Base-by-base conservation (phyloP, 2,113 vertebrate species). In the Pipra filicauda region DNA sequence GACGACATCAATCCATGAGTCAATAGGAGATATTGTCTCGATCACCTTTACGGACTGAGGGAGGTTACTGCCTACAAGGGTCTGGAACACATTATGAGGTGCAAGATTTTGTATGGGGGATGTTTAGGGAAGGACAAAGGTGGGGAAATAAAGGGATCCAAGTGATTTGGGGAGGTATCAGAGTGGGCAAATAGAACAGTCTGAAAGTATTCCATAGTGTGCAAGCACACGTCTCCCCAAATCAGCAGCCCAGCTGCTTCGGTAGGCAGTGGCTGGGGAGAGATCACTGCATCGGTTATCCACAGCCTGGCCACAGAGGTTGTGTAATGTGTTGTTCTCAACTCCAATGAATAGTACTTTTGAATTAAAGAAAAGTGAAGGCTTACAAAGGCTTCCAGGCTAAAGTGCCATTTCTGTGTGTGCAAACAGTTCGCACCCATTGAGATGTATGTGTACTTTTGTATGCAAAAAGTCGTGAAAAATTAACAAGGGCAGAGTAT, bases 311-410 rank as follows among this genome's bases (percentile, higher is more conserved):
- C 69, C 55, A 21, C 59, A 55, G 58, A 51, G 28, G 26, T 66
- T 84, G 49, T 61, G 37, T 73, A 72, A 93, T 4, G 8, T 16
- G 39, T 46, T 82, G 20, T 39, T 89, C 71, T 95, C 89, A 62
- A 33, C n/a, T 76, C 85, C 8, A 0, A 4, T 81, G 58, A 93
- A 15, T 2, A 70, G 39, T 17, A 54, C 55, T 89, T 88, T 54
- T 46, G 85, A 69, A 88, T 83, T 96, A 93, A 95, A 88, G 87
- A 83, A 88, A 91, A 90, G 62, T 66, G 91, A 94, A 88, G 43
- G 87, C 74, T 90, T 85, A 31, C 52, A 90, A 93, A 91, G 31
- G 93, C 89, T 95, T 96, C 78, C 67, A 95, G 85, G 91, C 74
- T 93, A 51, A 85, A 91, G 78, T 93, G 84, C 67, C 91, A 76